These are phyloP conservation scores for Cantharis flavilabris DNA, from an alignment of 2,888 invertebrate species.

Conservation along the genomic window DNA sequence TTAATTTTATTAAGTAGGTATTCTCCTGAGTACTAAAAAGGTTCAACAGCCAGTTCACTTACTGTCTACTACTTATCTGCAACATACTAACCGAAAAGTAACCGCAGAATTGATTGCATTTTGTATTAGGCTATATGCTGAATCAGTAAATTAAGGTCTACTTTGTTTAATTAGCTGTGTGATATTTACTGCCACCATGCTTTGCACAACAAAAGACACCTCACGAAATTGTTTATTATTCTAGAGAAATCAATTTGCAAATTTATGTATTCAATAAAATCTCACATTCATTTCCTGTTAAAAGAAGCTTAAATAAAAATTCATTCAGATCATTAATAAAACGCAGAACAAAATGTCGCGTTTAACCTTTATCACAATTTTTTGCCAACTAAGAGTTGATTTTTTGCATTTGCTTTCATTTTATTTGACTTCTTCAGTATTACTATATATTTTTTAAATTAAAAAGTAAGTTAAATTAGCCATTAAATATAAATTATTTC, in stretches of 20 bases:
- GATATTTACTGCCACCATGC: background rate
- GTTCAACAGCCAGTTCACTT: background rate
- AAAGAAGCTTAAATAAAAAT: background rate
- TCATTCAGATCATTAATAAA: background rate
- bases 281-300: background rate
- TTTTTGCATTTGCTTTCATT: background rate
- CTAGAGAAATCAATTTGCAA: background rate
- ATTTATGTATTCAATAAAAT: background rate
- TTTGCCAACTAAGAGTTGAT: background rate
- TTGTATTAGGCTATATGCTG: background rate
- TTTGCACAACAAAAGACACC: background rate
- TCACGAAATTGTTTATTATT: background rate
- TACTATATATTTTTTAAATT: background rate
- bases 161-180: background rate
- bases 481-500: background rate
- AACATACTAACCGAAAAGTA: conserved; percentile 1
- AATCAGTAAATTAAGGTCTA: background rate
- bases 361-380: background rate
- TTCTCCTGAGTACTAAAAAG: background rate
- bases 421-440: background rate
- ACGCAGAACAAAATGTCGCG: background rate
- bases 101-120: background rate
- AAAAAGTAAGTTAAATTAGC: background rate
- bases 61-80: background rate
- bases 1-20: background rate